Percentiles rank a stretch among this genome's conserved stretches.
Conservation (phyloP, 2,888 invertebrate genomes). For the Chorisops tibialis region DNA sequence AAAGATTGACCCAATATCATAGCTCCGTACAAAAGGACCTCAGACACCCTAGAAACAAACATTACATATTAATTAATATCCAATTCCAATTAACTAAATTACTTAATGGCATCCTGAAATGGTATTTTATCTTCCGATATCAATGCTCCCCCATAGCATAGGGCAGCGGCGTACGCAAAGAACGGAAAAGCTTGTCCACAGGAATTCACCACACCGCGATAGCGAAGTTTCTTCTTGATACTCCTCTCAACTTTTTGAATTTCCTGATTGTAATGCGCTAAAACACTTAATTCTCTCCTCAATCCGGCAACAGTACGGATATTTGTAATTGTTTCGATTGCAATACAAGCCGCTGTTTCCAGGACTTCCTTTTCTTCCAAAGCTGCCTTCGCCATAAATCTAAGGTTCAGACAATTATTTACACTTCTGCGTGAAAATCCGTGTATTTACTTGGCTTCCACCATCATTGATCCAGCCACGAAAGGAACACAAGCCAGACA, state of each 20-base stretch:
- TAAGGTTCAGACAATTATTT: constrained; percentile 28
- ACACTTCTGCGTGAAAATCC: background rate
- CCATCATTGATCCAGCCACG: constrained; percentile 65
- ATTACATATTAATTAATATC: background rate
- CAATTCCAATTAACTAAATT: constrained; percentile 37
- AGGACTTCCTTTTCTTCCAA: constrained; percentile 62
- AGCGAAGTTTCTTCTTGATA: constrained; percentile 57
- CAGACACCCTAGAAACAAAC: constrained; percentile 60
- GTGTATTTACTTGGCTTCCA: constrained; percentile 55
- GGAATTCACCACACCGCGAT: constrained; percentile 67
- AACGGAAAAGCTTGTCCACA: constrained; percentile 69
- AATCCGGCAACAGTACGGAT: constrained; percentile 69
- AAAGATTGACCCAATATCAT: constrained; percentile 78
- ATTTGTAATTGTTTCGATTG: constrained; percentile 70
- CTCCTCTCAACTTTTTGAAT: constrained; percentile 55
- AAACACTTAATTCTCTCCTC: constrained; percentile 61
- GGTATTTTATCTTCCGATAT: constrained; percentile 61
- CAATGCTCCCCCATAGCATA: constrained; percentile 70
- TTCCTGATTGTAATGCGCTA: constrained; percentile 59
- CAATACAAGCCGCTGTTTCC: constrained; percentile 67
- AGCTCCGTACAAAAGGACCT: constrained; percentile 72
- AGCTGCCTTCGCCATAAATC: constrained; percentile 61
- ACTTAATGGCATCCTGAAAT: constrained; percentile 71
- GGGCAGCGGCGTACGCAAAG: constrained; percentile 67
- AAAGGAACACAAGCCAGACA: constrained; percentile 65